Evolutionary conservation across 2,797 vertebrate genomes (phyloP), one percentile per base, ranked within the genome.

Genomic region (Helicolenus hilgendorfi): DNA sequence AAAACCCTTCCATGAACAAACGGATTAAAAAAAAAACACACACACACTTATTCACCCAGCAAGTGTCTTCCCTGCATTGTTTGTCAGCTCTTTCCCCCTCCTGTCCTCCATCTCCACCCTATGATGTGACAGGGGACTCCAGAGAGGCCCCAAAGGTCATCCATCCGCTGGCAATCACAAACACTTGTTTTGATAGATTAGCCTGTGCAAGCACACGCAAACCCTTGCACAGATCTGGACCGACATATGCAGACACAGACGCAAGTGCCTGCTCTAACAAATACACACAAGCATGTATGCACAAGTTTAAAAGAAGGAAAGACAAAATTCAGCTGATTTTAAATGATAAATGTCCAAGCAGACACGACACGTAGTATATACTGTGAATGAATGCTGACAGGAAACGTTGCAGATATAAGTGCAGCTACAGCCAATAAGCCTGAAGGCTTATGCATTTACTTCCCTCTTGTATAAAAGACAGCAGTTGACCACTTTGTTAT

Each of bases 181-280:
- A 90, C 94, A 92, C 93, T 96, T 92, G 91, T 93, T 91, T 93
- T 96, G 96, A 97, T 95, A 92, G 92, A 96, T 96, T 94, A 95
- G 84, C 85, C 75, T 26, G 62, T 73, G 79, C 74, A 78, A 86
- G 86, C 67, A 38, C 88, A 92, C 64, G 55, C 77, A 85, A 77
- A 81, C 71, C 70, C 36, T 72, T 53, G 62, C 70, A 62, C 64
- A 68, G 64, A 79, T 45, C 31, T 3, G 4, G 53, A 26, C 29
- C 67, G 13, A 77, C 59, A 60, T 70, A 84, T 74, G 56, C 58
- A 79, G 62, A 89, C 63, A 67, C 53, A 75, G 70, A 63, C 35
- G 1, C 41, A 18, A 72, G 70, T 18, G 35, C 59, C 75, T 65
- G 24, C 77, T 72, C 56, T 31, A 18, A 62, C 63, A 18, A 53